Evolutionary conservation across 2,113 vertebrate species (phyloP), one percentile per base, ranked within the genome.

Genomic region (Gymnogyps californianus): DNA sequence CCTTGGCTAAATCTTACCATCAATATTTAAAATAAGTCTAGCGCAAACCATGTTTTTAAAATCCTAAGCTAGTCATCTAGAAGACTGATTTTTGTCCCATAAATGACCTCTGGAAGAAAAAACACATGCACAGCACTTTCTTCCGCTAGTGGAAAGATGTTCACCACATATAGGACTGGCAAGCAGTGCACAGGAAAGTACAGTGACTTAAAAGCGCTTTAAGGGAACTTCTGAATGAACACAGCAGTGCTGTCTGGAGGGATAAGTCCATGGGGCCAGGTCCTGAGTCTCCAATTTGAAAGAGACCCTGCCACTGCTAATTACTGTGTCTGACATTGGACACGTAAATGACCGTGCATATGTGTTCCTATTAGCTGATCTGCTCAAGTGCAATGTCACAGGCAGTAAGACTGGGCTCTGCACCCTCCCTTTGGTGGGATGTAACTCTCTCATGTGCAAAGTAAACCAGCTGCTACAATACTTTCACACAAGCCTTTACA

Each of bases 11-110:
- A 67, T 93, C 65, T 92, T 91, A 51, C 16, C 72, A 93, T 97
- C 79, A 78, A 80, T 95, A 97, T 96, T 96, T 97, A 96, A 97
- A 97, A 93, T 42, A 92, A 81, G 28, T 59, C 52, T 83, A 90
- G 44, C 3, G 1, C 61, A 95, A 93, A 51, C 22, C 10, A 66
- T 66, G 24, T 80, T 96, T 93, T 93, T 58, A 83, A 70, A 83
- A 86, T 75, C 87, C 46, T 89, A 61, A 86, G 42, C 49, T 75
- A 97, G 51, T 83, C 89, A 51, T 93, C 69, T 90, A 75, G 79
- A 82, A 81, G 78, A 52, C 89, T 76, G 74, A 92, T 75, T 93
- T 93, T 83, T 96, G 76, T 67, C 83, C 62, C 77, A 79, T 77
- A 81, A 96, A 77, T 82, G 71, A 97, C 87, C 78, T 94, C 90